A percentile compares a stretch with the other conserved stretches of the same genome.
These are phyloP conservation scores for Erithacus rubecula DNA, from an alignment of 2,797 vertebrate species.

Conservation along the genomic window DNA sequence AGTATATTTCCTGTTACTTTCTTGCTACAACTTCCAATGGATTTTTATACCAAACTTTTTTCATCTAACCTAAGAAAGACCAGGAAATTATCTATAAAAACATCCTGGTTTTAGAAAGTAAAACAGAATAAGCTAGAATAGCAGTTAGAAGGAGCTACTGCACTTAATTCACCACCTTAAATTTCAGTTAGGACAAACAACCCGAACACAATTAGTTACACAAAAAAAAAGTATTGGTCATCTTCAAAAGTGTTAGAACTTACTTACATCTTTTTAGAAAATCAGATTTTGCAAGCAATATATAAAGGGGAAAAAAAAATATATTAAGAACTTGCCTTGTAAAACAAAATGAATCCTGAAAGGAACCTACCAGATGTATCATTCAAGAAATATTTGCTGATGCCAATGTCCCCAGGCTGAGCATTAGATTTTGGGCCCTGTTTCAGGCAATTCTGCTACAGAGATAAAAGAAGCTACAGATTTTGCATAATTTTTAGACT, in stretches of 20 bases:
- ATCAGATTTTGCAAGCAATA: neutral
- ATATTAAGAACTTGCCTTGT: neutral
- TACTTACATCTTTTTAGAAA: neutral
- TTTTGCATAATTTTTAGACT: slow-evolving; percentile 3
- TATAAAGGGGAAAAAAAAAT: neutral
- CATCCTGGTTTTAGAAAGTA: neutral
- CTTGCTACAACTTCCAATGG: neutral
- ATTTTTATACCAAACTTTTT: neutral
- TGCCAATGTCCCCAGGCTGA: neutral
- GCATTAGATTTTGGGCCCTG: neutral
- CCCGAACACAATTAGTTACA: neutral
- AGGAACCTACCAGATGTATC: neutral
- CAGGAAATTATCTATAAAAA: neutral
- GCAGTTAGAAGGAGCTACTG: neutral
- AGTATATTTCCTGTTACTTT: neutral
- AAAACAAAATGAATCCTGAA: neutral
- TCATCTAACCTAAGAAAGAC: neutral
- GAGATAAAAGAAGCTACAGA: neutral
- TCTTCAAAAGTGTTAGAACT: neutral
- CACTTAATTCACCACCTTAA: neutral
- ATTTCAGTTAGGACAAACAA: neutral
- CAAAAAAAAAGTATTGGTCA: neutral
- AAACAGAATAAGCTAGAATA: neutral
- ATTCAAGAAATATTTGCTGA: neutral
- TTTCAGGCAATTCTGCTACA: neutral